Conservation (phyloP, 2,888 invertebrate genomes). For the Aplocera efformata region DNA sequence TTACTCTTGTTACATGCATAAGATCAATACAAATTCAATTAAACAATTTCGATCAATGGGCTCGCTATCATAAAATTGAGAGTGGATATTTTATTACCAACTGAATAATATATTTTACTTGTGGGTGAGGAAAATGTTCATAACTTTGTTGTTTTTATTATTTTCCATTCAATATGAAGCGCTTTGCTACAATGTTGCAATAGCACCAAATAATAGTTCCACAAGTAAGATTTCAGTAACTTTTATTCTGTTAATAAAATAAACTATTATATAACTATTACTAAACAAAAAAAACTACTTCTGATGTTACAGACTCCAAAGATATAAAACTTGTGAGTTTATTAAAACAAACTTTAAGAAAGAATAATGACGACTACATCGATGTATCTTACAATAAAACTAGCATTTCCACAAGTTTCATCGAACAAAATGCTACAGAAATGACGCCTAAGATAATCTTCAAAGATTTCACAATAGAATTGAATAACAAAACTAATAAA, state of each 20-base stretch:
- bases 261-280: too few species aligned
- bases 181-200: background rate
- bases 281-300: background rate
- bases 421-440: background rate
- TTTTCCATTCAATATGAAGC: constrained; percentile 2
- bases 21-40: too few species aligned
- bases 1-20: too few species aligned
- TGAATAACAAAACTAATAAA: too few species aligned
- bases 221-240: background rate
- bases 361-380: constrained; percentile 52
- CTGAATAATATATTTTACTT: constrained; percentile 5
- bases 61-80: constrained; percentile 5
- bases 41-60: background rate
- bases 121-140: constrained; percentile 3
- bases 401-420: background rate
- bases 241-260: background rate
- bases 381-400: constrained; percentile 16
- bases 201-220: background rate
- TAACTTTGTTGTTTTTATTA: constrained; percentile 7
- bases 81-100: constrained; percentile 2
- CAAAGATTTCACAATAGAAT: background rate
- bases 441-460: background rate
- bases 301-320: constrained; percentile 11
- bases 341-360: constrained; percentile 40
- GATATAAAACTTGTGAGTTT: constrained; percentile 32